Percentiles rank a stretch among this genome's conserved stretches.
These are phyloP conservation scores for Pandion haliaetus DNA, from an alignment of 2,113 vertebrate species.

Conservation along the genomic window DNA sequence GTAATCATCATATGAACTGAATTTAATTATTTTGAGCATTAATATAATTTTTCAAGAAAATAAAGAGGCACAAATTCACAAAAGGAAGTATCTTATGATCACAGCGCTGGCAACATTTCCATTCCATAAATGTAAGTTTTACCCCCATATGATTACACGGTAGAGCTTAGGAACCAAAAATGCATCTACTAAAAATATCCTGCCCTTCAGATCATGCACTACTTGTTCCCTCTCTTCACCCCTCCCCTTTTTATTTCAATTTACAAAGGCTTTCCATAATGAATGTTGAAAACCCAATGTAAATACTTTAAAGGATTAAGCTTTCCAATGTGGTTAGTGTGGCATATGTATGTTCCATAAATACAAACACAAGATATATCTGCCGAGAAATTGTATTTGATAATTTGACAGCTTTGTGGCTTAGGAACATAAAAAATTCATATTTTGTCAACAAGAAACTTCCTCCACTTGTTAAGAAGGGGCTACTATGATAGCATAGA, in stretches of 20 bases:
- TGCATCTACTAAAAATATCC: conserved; percentile 8
- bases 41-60: neutral
- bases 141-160: neutral
- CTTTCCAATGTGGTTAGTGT: conserved; percentile 56
- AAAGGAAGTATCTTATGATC: neutral
- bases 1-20: neutral
- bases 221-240: neutral
- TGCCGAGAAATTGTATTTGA: conserved; percentile 69
- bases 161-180: neutral
- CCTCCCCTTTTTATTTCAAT: conserved; percentile 29
- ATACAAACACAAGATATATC: conserved; percentile 68
- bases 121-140: neutral
- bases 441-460: conserved; percentile 73
- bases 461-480: conserved; percentile 49
- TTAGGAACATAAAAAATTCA: conserved; percentile 70
- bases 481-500: neutral
- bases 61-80: neutral
- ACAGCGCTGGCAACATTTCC: neutral
- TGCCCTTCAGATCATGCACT: neutral
- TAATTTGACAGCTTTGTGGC: conserved; percentile 64
- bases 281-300: conserved; percentile 44
- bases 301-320: conserved; percentile 66
- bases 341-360: conserved; percentile 58
- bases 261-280: conserved; percentile 60
- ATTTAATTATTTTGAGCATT: neutral